A percentile compares a stretch with the other conserved stretches of the same genome.
Conservation (phyloP, 1,140 invertebrate genomes). For the Conus betulinus region DNA sequence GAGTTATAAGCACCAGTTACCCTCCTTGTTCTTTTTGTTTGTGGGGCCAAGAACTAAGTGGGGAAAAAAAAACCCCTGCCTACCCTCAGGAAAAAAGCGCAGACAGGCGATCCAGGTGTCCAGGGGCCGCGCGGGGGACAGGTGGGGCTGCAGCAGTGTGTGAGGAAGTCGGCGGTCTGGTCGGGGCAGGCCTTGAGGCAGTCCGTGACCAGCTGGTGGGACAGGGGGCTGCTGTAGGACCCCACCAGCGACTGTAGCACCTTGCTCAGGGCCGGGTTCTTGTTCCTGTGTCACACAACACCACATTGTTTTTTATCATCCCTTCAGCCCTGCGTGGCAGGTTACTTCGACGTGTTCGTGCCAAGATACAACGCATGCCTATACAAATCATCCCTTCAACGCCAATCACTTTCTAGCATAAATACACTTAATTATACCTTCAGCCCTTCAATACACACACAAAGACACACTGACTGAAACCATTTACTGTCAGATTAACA, state of each 20-base stretch:
- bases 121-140: conserved; percentile 14
- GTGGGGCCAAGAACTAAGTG: background rate
- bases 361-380: background rate
- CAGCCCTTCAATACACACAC: background rate
- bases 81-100: conserved; percentile 28
- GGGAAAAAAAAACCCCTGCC: background rate
- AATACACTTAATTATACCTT: background rate
- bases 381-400: background rate
- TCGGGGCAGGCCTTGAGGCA: conserved; percentile 30
- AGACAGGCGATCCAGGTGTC: conserved; percentile 29
- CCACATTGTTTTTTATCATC: background rate
- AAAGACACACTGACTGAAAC: background rate
- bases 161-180: conserved; percentile 22
- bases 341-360: background rate
- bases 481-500: too few species aligned
- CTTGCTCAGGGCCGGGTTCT: conserved; percentile 32
- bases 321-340: background rate
- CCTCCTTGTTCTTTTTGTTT: background rate
- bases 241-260: conserved; percentile 15
- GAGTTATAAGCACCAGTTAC: too few species aligned
- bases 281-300: conserved; percentile 21
- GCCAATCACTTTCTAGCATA: background rate
- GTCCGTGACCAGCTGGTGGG: conserved; percentile 11
- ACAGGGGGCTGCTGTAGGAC: background rate
- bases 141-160: conserved; percentile 2